Percentiles rank a stretch among this genome's conserved stretches.
Conservation (phyloP, 2,113 vertebrate genomes). For the Channa argus region DNA sequence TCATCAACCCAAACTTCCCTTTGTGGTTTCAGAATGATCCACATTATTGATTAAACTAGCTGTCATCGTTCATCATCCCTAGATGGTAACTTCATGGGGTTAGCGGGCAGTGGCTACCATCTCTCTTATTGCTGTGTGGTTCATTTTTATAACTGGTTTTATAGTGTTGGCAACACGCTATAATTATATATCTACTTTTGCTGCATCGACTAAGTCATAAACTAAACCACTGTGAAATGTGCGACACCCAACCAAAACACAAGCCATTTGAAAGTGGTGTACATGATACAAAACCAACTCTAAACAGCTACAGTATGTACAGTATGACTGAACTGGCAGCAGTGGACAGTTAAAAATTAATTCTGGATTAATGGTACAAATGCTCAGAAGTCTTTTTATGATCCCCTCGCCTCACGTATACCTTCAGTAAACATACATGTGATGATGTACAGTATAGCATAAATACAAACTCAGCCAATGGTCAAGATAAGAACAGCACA, state of each 20-base stretch:
- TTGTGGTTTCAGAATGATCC: constrained; percentile 11
- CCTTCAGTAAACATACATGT: constrained; percentile 51
- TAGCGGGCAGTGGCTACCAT: background rate
- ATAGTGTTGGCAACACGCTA: constrained; percentile 34
- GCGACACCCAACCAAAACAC: constrained; percentile 53
- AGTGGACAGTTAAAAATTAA: constrained; percentile 31
- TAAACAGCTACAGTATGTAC: constrained; percentile 72
- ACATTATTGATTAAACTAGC: constrained; percentile 29
- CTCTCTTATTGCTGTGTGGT: constrained; percentile 69
- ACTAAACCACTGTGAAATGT: constrained; percentile 58
- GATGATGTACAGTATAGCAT: constrained; percentile 68
- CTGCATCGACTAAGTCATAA: constrained; percentile 45
- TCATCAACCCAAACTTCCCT: constrained; percentile 27
- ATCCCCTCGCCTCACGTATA: constrained; percentile 28
- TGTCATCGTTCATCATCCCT: background rate
- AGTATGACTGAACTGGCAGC: constrained; percentile 50
- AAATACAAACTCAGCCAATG: constrained; percentile 71
- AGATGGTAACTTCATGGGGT: constrained; percentile 17
- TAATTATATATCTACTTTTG: constrained; percentile 36
- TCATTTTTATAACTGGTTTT: constrained; percentile 31
- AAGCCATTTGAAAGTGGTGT: constrained; percentile 43
- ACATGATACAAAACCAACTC: constrained; percentile 49
- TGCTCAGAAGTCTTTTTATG: constrained; percentile 40
- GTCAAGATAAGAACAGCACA: constrained; percentile 65
- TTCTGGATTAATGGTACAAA: constrained; percentile 51